Evolutionary conservation across 2,113 vertebrate species (phyloP), one percentile per base, ranked within the genome.

Genomic region (Oreochromis niloticus): DNA sequence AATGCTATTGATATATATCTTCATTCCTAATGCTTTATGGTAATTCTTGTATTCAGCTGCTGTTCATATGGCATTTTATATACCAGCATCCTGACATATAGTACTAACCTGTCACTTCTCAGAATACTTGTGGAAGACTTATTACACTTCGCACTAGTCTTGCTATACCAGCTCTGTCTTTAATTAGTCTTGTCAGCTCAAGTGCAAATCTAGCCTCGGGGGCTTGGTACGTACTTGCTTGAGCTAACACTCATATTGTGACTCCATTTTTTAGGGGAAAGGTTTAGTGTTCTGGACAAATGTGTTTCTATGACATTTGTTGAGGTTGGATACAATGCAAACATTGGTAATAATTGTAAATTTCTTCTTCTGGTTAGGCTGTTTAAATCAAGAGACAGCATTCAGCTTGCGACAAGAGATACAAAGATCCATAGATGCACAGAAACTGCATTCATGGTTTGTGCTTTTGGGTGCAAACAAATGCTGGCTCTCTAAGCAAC

Each of bases 401-500:
- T 43, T 43, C 13, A 27, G 68, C 24, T 46, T 1, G 5, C 0
- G 5, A 73, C 22, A 46, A 46, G 12, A 41, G 7, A 71, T 17
- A 43, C 34, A 71, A 81, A 81, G 36, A 27, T 55, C 78, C 22
- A 24, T 39, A 73, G 34, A 10, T 9, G 11, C 11, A 59, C 52
- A 22, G 24, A 75, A 34, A 57, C 24, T 14, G 50, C 14, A 36
- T 68, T 41, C 0, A 11, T 27, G 48, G 1, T 43, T 84, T 75
- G 12, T 57, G 66, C 0, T 75, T 41, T 27, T 14, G 2, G 54
- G 5, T 46, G 66, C 39, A 73, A 46, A 73, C 68, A 27, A 73
- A 73, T 46, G 22, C 16, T 46, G 68, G 16, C 39, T 46, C 8
- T 73, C 22, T 0, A 43, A 73, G 43, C 22, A 43, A 16, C 4